phyloP scores from a whole-genome alignment of 1,140 invertebrate species.

The Trinorchestia longiramus region DNA sequence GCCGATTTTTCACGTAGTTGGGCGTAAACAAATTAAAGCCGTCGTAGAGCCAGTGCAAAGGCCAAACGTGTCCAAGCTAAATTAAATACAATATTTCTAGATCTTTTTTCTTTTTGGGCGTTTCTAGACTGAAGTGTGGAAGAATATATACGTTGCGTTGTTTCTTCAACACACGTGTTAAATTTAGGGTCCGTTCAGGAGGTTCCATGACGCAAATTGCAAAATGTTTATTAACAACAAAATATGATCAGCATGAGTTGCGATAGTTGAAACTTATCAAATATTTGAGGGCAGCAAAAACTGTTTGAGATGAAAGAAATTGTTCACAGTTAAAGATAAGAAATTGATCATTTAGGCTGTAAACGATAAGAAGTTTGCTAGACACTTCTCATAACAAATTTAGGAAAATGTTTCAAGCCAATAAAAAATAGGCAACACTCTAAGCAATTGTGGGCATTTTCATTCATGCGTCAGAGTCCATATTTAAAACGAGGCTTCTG shows the following conservation, averaged over 20 bases:
- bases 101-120: not conserved
- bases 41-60: not conserved
- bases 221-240: not conserved
- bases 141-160: not conserved
- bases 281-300: not conserved
- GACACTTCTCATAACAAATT: too few relatives aligned
- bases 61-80: not conserved
- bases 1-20: slow-evolving; percentile 6
- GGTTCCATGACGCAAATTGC: not conserved
- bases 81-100: not conserved
- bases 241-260: not conserved
- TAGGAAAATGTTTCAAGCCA: too few relatives aligned
- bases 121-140: not conserved
- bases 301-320: not conserved
- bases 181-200: not conserved
- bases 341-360: not conserved
- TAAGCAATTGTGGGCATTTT: not conserved
- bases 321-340: not conserved
- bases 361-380: too few relatives aligned
- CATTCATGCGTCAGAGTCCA: not conserved
- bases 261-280: not conserved
- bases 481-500: not conserved
- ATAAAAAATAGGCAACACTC: not conserved
- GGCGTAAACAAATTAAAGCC: slow-evolving; percentile 7
- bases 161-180: not conserved